phyloP scores from a whole-genome alignment of 2,888 invertebrate species.

The Chrysolina americana region DNA sequence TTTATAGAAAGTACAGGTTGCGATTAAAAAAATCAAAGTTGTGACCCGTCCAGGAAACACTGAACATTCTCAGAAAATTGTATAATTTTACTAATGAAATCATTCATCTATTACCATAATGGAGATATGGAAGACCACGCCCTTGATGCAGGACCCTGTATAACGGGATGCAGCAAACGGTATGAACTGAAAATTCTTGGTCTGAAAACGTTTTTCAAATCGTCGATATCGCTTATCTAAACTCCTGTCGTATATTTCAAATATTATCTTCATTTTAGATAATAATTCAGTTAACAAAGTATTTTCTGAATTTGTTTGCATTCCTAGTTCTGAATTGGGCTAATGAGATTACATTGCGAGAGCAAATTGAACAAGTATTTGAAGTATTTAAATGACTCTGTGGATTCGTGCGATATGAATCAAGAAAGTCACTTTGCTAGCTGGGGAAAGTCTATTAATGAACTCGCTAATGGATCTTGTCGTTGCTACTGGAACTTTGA shows the following conservation, averaged over 20 bases:
- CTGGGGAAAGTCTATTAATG: constrained; percentile 26
- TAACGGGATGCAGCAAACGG: too few species aligned
- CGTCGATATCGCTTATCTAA: too few species aligned
- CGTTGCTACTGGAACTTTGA: neutral
- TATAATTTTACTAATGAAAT: too few species aligned
- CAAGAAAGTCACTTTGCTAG: constrained; percentile 29
- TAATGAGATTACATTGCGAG: constrained; percentile 38
- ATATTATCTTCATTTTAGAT: constrained; percentile 6
- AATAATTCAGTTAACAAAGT: constrained; percentile 43
- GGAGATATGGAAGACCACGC: too few species aligned
- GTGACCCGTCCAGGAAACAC: too few species aligned
- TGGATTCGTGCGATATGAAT: constrained; percentile 39
- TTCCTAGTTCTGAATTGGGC: constrained; percentile 38
- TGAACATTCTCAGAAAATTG: too few species aligned
- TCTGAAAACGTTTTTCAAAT: too few species aligned
- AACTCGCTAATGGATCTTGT: constrained; percentile 23
- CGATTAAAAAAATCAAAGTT: too few species aligned
- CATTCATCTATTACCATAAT: too few species aligned
- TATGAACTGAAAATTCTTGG: too few species aligned
- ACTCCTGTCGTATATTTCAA: neutral
- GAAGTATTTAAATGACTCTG: constrained; percentile 44
- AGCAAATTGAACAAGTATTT: constrained; percentile 37
- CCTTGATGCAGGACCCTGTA: too few species aligned
- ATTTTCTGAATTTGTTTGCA: constrained; percentile 41
- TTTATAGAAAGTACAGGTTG: too few species aligned